Evolutionary conservation across 2,113 vertebrate genomes (phyloP).

Genomic region (Lepus europaeus): DNA sequence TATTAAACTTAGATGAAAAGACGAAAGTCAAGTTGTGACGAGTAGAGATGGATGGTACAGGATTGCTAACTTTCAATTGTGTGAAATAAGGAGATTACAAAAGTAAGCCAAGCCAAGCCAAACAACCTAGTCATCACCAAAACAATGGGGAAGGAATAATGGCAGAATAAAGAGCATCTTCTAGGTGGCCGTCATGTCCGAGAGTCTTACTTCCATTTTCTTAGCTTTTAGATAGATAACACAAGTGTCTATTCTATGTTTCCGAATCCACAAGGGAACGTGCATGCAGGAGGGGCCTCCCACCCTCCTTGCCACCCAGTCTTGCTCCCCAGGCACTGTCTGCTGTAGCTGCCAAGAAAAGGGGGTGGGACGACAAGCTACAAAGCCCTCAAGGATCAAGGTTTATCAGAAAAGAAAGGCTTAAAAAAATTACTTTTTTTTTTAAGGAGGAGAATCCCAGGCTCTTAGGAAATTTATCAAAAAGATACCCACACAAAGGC

Average conservation of each 20-base stretch:
- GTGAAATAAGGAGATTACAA: neutral
- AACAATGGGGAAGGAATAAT: neutral
- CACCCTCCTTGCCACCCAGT: neutral
- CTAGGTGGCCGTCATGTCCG: neutral
- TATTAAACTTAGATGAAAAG: neutral
- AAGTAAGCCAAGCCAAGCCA: slow-evolving; percentile 15
- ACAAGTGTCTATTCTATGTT: neutral
- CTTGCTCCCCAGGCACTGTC: neutral
- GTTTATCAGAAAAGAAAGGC: slow-evolving; percentile 20
- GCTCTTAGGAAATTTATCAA: slow-evolving; percentile 54
- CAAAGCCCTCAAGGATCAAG: slow-evolving; percentile 48
- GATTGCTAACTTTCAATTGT: neutral
- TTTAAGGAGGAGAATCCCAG: neutral
- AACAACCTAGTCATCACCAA: neutral
- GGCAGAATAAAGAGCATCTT: neutral
- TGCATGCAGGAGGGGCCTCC: neutral
- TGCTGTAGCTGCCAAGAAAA: slow-evolving; percentile 18
- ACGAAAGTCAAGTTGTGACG: neutral
- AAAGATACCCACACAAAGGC: neutral
- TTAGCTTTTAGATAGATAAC: neutral
- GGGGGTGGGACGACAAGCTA: neutral
- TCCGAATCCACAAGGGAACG: neutral
- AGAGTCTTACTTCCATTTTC: neutral
- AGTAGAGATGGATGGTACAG: neutral
- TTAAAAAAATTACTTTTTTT: neutral